These are phyloP conservation scores for Drosophila siamana DNA, from an alignment of 2,888 invertebrate species.

Conservation along the genomic window DNA sequence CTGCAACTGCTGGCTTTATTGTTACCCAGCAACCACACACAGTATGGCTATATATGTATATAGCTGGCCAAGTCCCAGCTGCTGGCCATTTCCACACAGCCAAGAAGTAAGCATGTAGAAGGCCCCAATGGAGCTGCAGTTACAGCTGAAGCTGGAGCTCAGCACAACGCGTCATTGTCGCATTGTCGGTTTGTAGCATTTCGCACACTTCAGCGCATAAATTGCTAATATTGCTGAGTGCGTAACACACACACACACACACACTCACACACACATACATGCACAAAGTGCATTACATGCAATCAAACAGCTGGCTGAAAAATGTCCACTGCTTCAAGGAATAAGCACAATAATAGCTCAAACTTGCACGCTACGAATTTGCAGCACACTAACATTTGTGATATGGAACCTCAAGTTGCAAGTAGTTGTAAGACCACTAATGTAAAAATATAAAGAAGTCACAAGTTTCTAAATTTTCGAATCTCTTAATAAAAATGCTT, in stretches of 20 bases:
- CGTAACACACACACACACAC: slow-evolving; percentile 33
- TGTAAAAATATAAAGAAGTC: no score
- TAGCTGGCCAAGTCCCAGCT: slow-evolving; percentile 20
- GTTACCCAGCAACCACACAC: slow-evolving; percentile 11
- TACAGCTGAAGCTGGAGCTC: slow-evolving; percentile 14
- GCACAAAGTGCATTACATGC: slow-evolving; percentile 55
- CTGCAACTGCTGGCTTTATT: slow-evolving; percentile 40
- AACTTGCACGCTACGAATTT: background rate
- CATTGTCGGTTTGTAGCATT: slow-evolving; percentile 33
- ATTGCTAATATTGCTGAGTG: slow-evolving; percentile 76
- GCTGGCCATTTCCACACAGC: slow-evolving; percentile 11
- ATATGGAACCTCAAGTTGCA: no score
- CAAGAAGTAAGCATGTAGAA: background rate
- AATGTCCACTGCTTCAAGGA: slow-evolving; percentile 24
- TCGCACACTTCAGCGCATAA: slow-evolving; percentile 72
- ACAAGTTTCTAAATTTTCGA: no score
- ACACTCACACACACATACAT: slow-evolving; percentile 6
- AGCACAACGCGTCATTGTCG: slow-evolving; percentile 13
- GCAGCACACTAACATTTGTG: background rate
- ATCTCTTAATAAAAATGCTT: no score
- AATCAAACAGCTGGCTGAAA: slow-evolving; percentile 48
- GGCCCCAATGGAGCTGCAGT: background rate
- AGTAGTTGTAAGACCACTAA: no score
- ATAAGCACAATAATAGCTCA: background rate
- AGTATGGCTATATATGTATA: background rate